Percentiles rank a stretch among this genome's conserved stretches.
Evolutionary conservation across 2,888 invertebrate species (phyloP).

Genomic region (Parnassius glacialis): DNA sequence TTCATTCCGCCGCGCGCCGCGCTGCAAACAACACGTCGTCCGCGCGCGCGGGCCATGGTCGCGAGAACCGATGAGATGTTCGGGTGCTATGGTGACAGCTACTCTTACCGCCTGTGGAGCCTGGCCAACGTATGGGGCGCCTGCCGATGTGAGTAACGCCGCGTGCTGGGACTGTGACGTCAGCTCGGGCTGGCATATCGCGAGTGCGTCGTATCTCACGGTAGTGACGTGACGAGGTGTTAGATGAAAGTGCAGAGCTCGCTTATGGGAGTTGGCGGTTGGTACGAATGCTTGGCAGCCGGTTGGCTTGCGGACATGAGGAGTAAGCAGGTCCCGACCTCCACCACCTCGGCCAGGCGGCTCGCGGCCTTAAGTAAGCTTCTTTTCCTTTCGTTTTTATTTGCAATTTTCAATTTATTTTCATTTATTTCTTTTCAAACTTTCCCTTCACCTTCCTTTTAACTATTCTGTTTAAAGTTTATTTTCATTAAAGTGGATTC

Average conservation of each 20-base stretch:
- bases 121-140: conserved; percentile 88
- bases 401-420: conserved; percentile 56
- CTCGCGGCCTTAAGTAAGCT: conserved; percentile 79
- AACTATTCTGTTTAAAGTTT: not conserved
- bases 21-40: conserved; percentile 63
- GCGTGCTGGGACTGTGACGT: conserved; percentile 46
- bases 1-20: conserved; percentile 78
- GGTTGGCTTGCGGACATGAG: conserved; percentile 77
- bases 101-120: conserved; percentile 88
- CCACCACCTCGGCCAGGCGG: conserved; percentile 79
- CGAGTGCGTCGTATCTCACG: not conserved
- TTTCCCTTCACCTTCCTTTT: not conserved
- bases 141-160: conserved; percentile 85
- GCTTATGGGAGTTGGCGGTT: conserved; percentile 78
- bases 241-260: conserved; percentile 76
- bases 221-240: conserved; percentile 54
- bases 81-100: conserved; percentile 87
- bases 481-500: not conserved
- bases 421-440: conserved; percentile 28
- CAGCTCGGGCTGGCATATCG: conserved; percentile 39
- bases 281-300: conserved; percentile 76
- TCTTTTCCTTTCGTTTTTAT: conserved; percentile 74
- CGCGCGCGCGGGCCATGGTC: conserved; percentile 87
- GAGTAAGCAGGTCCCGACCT: conserved; percentile 79
- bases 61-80: conserved; percentile 90